Evolutionary conservation across 2,888 invertebrate genomes (phyloP), one percentile per base, ranked within the genome.

Genomic region (Gonocerus acuteangulatus): DNA sequence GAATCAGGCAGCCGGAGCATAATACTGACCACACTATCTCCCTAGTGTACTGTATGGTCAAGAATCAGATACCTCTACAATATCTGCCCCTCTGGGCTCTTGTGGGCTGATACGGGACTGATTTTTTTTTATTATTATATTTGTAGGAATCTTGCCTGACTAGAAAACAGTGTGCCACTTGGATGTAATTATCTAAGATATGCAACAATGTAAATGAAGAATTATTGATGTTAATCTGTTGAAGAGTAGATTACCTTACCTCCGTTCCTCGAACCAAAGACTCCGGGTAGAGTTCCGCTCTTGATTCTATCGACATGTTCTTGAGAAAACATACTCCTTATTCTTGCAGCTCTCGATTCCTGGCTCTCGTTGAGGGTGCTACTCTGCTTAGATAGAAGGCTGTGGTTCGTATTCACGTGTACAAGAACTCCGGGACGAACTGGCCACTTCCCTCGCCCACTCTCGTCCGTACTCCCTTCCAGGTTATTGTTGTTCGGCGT

Each of bases 381-480:
- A 42, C 19, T 48, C n/a, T 27, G 45, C 65, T 45, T 19, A 65
- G 68, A 47, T 47, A 66, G 60, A 51, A 69, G 68, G 45, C 67
- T 68, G 64, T 68, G 72, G 62, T 81, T 75, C 69, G 86, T 87
- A 73, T 90, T 90, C 21, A 91, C 86, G 73, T 92, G 92, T 51
- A 92, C 86, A 71, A 92, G 79, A 58, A 92, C 90, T 57, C 92
- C 92, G 2, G 92, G 91, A 71, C 89, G 86, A 63, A 91, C 75
- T 7, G 92, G 92, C 92, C 92, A 93, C 72, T 88, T 63, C 47
- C 64, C 64, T 19, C 57, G 23, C 11, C 57, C 45, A 3, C 44
- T 21, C 1, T 19, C 32, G 15, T 22, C 21, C 18, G 45, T 47
- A 32, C 44, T 22, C 45, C 60, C 60, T 18, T 54, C 45, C 7